Evolutionary conservation across 2,888 invertebrate genomes (phyloP), one percentile per base, ranked within the genome.

Genomic region (Lepas anatifera): DNA sequence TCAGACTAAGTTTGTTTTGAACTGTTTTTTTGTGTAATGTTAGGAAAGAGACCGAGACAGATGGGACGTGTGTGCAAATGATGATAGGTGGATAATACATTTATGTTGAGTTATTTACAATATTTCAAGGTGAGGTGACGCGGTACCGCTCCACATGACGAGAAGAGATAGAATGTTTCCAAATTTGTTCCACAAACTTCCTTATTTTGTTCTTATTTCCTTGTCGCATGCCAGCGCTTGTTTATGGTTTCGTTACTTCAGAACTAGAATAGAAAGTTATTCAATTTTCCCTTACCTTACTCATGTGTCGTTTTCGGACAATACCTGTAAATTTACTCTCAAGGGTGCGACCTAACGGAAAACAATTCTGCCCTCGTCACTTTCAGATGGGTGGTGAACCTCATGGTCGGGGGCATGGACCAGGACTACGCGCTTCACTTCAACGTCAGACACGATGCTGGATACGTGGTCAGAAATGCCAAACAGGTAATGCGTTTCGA

Each of bases 391-490:
- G 1, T 16, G 32, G 58, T 58, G 35, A 18, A 58, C 4, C 58
- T 58, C 8, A 22, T 58, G 35, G 22, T 22, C 22, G 58, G 58
- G 7, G 58, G 58, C 8, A 3, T 58, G 46, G 79, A 80, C 27
- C 72, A 78, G 10, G 88, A 88, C 76, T 84, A 90, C 25, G 89
- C 88, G 0, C 82, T 92, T 46, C 92, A 92, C 78, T 86, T 93
- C 76, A 92, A 92, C 80, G 89, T 90, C 11, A 87, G 92, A 25
- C 80, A 92, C 74, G 88, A 88, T 71, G 87, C 89, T 77, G 85
- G 85, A 72, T 89, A 89, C 77, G 87, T 92, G 52, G 91, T 92
- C 1, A 83, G 92, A 73, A 92, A 92, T 79, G 84, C 86, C 3
- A 84, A 85, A 70, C 78, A 85, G 22, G 85, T 52, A 27, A 25